Base-by-base conservation (phyloP, 2,888 invertebrate genomes). In the Lysandra coridon region DNA sequence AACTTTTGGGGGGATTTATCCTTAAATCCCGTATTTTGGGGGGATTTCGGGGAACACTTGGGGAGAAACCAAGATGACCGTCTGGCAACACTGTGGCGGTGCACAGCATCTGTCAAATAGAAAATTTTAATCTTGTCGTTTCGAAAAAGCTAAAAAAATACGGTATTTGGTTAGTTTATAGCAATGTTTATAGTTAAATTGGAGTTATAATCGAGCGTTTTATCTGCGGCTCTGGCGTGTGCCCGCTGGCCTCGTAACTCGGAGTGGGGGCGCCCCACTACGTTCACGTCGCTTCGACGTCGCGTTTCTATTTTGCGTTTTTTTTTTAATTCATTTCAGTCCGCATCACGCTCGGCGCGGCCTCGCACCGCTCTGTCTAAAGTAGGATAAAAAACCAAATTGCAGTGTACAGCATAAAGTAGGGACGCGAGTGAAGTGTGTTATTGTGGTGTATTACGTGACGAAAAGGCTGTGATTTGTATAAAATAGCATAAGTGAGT, bases 301-400 rank as follows among this genome's bases (percentile, higher is more conserved):
- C 90, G 92, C 90, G 93, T 93, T 94, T 94, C 93, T 94, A 93
- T 94, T 94, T 94, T 93, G 93, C 92, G 93, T 94, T 93, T 92
- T 91, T 90, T 23, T 89, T 87, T 53, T 53, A 57, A 84, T 87
- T 93, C 90, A 94, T 83, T 87, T 93, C 90, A 94, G 93, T 94
- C 91, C 89, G 88, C 90, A 88, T 84, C 89, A 93, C 93, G 92
- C 84, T 87, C 91, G 89, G 88, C 87, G 90, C 84, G 88, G 83
- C 81, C 82, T 88, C 89, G 86, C 4, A 69, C 69, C 87, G 89
- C 88, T 87, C 86, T 85, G 87, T 91, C 83, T 88, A 90, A 89
- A 82, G 87, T 89, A 90, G 83, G 80, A 81, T 86, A 86, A 85
- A 87, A 88, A 86, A 84, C 85, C 82, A 83, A 84, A 87, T 82